These are phyloP conservation scores for Drosophila rhopaloa DNA, from an alignment of 1,140 invertebrate species.

Conservation along the genomic window DNA sequence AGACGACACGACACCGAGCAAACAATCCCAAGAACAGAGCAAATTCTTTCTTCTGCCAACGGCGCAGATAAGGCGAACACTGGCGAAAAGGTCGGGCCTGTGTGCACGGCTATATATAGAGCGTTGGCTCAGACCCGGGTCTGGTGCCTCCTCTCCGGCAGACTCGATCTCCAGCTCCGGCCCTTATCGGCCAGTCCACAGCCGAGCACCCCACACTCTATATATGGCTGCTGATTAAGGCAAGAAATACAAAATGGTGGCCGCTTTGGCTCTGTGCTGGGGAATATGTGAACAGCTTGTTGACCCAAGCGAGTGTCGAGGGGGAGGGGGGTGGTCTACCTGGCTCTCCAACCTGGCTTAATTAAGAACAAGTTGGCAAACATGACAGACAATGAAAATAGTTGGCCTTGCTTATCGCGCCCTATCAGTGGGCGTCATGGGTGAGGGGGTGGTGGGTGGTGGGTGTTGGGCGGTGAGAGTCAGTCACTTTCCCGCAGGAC, in stretches of 20 bases:
- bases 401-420: slow-evolving; percentile 79
- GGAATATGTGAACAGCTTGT: slow-evolving; percentile 58
- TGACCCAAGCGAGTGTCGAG: slow-evolving; percentile 50
- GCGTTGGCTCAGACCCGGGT: slow-evolving; percentile 18
- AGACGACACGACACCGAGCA: slow-evolving; percentile 42
- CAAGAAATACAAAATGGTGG: slow-evolving; percentile 69
- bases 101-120: slow-evolving; percentile 56
- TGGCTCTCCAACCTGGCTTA: slow-evolving; percentile 65
- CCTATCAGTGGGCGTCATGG: slow-evolving; percentile 53
- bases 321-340: slow-evolving; percentile 3
- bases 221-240: slow-evolving; percentile 75
- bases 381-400: slow-evolving; percentile 72
- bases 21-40: slow-evolving; percentile 79
- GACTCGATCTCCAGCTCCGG: slow-evolving; percentile 48
- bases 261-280: slow-evolving; percentile 29
- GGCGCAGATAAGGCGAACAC: slow-evolving; percentile 54
- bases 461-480: background rate
- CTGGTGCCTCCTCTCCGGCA: slow-evolving; percentile 27
- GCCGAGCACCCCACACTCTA: background rate
- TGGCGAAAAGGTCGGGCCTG: slow-evolving; percentile 54
- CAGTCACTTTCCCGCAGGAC: slow-evolving; percentile 69
- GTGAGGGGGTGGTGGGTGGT: background rate
- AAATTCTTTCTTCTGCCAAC: slow-evolving; percentile 75
- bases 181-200: slow-evolving; percentile 55
- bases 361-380: slow-evolving; percentile 79